Evolutionary conservation across 2,113 vertebrate genomes (phyloP).

Genomic region (Galeopterus variegatus): DNA sequence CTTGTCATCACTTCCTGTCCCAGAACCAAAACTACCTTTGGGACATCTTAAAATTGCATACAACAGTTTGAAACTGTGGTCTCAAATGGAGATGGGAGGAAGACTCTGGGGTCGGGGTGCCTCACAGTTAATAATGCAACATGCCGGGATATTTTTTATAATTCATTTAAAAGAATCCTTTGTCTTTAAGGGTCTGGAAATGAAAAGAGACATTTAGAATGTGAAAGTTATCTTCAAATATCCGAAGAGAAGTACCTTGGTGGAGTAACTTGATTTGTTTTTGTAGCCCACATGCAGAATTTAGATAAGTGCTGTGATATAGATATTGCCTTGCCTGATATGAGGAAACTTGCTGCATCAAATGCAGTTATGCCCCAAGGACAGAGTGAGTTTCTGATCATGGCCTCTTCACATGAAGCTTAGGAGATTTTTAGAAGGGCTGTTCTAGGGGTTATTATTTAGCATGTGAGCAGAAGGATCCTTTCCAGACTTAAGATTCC

Average conservation of each 20-base stretch:
- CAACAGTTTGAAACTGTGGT: not conserved
- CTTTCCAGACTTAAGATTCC: not conserved
- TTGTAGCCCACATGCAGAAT: not conserved
- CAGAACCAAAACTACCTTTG: not conserved
- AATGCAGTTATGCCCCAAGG: not conserved
- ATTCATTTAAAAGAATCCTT: not conserved
- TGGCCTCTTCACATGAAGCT: not conserved
- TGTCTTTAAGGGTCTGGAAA: not conserved
- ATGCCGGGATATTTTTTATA: not conserved
- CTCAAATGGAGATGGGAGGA: not conserved
- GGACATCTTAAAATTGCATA: not conserved
- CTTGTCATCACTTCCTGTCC: not conserved
- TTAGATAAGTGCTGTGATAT: not conserved
- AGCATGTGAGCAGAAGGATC: not conserved
- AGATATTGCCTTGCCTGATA: not conserved
- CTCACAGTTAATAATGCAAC: not conserved
- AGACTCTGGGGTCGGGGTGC: accelerated
- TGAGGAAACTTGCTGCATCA: not conserved
- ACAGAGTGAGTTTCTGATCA: not conserved
- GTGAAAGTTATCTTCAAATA: not conserved
- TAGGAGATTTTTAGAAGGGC: not conserved
- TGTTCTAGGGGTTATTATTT: not conserved
- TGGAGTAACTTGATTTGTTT: not conserved
- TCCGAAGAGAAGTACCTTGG: not conserved
- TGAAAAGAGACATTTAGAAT: not conserved